Percentiles rank a stretch among this genome's conserved stretches.
These are phyloP conservation scores for Pteria penguin DNA, from an alignment of 2,888 invertebrate species.

Conservation along the genomic window DNA sequence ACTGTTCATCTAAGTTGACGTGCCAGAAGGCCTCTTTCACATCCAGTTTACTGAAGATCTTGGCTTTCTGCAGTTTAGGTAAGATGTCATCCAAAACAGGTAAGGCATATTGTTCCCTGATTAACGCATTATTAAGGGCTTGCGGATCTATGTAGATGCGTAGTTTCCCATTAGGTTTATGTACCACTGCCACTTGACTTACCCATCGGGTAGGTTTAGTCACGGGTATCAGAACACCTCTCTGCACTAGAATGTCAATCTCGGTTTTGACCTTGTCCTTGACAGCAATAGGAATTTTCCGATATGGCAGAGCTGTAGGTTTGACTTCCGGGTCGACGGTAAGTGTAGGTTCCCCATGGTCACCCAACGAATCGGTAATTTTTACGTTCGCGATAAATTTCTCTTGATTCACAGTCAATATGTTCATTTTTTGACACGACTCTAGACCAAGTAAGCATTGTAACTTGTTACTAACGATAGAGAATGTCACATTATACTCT, in stretches of 20 bases:
- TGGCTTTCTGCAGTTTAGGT: constrained; percentile 49
- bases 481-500: neutral
- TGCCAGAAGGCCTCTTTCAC: constrained; percentile 53
- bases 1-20: constrained; percentile 42
- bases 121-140: constrained; percentile 44
- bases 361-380: neutral
- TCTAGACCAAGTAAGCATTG: neutral
- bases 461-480: neutral
- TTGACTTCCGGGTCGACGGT: neutral
- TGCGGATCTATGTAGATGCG: constrained; percentile 51
- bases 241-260: constrained; percentile 4
- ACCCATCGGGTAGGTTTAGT: constrained; percentile 26
- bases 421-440: neutral
- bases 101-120: constrained; percentile 39
- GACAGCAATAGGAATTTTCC: constrained; percentile 16
- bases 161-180: constrained; percentile 33
- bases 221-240: constrained; percentile 12
- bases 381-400: constrained; percentile 1
- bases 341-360: constrained; percentile 13
- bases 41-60: constrained; percentile 21
- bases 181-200: constrained; percentile 36
- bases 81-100: constrained; percentile 51
- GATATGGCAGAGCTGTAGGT: constrained; percentile 2
- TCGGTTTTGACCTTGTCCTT: constrained; percentile 17
- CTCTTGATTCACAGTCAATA: constrained; percentile 18